Evolutionary conservation across 1,140 invertebrate genomes (phyloP), one percentile per base, ranked within the genome.

Genomic region (Drosophila funebris): DNA sequence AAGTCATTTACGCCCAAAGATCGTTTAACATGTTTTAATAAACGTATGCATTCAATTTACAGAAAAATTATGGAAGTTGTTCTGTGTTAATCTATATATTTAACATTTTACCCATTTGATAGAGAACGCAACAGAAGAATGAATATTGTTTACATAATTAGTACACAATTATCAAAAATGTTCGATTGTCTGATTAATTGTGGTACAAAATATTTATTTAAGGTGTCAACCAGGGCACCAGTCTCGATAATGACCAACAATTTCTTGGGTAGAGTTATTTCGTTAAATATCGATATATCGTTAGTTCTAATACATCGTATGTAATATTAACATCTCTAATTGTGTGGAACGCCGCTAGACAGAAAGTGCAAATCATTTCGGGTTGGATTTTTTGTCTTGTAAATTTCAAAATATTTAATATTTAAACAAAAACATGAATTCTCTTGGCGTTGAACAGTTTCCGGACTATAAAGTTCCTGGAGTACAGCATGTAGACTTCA

Each of bases 391-490:
- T 39, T 61, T 64, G 44, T 72, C 62, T 61, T 24, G 16, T 43
- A 57, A 31, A 31, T 31, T 36, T 13, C 1, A 63, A 57, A 57
- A 73, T 50, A 67, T 72, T 52, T 18, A 77, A 20, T 52, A 33
- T 50, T 50, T 13, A 22, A 37, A 6, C n/a, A 57, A 16, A 64
- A 81, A 36, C 18, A 89, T 89, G 72, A 88, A 68, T 69, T 52
- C 20, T 56, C 33, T 90, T 14, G 70, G 76, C 24, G 41, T 76
- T 54, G 92, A 92, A 73, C 92, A 93, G 76, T 94, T 95, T 68
- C 94, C 95, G 4, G 95, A 96, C 90, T 96, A 96, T 88, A 92
- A 93, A 48, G 92, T 93, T 37, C 93, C 93, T 52, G 94, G 93
- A 18, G 93, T 93, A 1, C 94, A 93, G 72, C 93, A 95, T 87